Evolutionary conservation across 2,113 vertebrate species (phyloP), one percentile per base, ranked within the genome.

Genomic region (Scatophagus argus): DNA sequence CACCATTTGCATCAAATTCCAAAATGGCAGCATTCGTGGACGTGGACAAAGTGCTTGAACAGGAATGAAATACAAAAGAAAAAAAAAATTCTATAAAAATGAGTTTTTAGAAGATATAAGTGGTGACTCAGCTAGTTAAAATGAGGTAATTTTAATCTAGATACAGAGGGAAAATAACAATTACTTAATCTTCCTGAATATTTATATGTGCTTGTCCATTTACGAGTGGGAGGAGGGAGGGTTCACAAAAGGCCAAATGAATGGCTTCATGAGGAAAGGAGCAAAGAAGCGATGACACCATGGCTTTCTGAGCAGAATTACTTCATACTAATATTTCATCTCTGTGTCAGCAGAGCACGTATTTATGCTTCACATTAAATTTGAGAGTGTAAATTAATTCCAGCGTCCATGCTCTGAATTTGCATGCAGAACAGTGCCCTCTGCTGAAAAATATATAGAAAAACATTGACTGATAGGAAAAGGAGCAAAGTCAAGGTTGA

Each of bases 381-480:
- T 58, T n/a, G 34, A n/a, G n/a, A 41, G 21, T 31, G 64, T 81
- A 34, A 60, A 85, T 84, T 46, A 6, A 17, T 86, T 39, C 69
- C 7, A 51, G 43, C 49, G 21, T 21, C 39, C 29, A 39, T 65
- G 54, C 17, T 56, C 23, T 60, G 71, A 41, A 49, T 72, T 31
- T 59, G 34, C 19, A 44, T 58, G 68, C 64, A 34, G 52, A 82
- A 75, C 16, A 58, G 60, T 71, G 74, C 74, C 87, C 73, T 80
- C 83, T 83, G 79, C 68, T 89, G 77, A 64, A 13, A 68, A 52
- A 25, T 32, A 62, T 38, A 47, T 31, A 46, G 17, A 67, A 60
- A 21, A 76, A 11, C n/a, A 5, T 55, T 66, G 16, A 58, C 25
- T 67, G 41, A 59, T 36, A 8, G 44, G 44, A 74, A 52, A 31